phyloP scores from a whole-genome alignment of 2,888 invertebrate species.

The Temnothorax unifasciatus region DNA sequence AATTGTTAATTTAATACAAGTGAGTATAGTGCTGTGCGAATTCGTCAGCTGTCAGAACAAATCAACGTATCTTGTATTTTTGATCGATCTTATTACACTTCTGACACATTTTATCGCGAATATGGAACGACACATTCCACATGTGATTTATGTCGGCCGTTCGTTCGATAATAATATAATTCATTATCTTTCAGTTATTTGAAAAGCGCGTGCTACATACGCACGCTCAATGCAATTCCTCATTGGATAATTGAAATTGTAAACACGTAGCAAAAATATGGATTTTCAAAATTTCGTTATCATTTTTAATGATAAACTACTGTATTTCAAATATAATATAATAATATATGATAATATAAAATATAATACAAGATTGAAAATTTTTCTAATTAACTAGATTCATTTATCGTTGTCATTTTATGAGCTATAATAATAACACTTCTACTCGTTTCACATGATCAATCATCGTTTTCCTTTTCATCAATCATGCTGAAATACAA shows the following conservation, averaged over 20 bases:
- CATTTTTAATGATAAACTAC: slow-evolving; percentile 23
- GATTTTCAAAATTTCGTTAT: slow-evolving; percentile 46
- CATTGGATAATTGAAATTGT: slow-evolving; percentile 43
- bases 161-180: slow-evolving; percentile 66
- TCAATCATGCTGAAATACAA: neutral
- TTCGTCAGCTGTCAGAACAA: slow-evolving; percentile 55
- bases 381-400: slow-evolving; percentile 24
- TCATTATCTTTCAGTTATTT: slow-evolving; percentile 62
- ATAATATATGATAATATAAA: neutral
- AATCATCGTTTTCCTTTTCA: slow-evolving; percentile 27
- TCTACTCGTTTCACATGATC: neutral
- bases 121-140: slow-evolving; percentile 51
- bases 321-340: neutral
- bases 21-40: slow-evolving; percentile 28
- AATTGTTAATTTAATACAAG: slow-evolving; percentile 57
- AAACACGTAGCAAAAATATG: slow-evolving; percentile 30
- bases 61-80: slow-evolving; percentile 65
- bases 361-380: slow-evolving; percentile 1
- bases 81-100: slow-evolving; percentile 71
- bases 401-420: slow-evolving; percentile 11
- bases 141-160: slow-evolving; percentile 64
- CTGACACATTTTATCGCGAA: slow-evolving; percentile 66
- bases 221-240: slow-evolving; percentile 38
- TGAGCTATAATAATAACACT: slow-evolving; percentile 1
- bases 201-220: slow-evolving; percentile 33